Base-by-base conservation (phyloP, 2,113 vertebrate species). In the Trogon surrucura region DNA sequence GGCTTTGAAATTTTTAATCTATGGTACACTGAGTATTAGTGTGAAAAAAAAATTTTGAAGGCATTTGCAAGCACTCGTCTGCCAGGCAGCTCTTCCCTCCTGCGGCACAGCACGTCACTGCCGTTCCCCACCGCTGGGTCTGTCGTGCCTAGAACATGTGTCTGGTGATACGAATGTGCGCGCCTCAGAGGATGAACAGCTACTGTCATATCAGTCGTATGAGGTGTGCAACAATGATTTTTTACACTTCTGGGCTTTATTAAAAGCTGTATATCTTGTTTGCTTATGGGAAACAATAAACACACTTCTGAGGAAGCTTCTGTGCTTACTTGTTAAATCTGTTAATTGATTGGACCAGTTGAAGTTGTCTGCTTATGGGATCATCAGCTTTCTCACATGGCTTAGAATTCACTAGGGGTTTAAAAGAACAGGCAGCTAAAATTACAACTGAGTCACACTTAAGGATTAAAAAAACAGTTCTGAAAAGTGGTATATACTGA, bases 271-370 rank as follows among this genome's bases (percentile, higher is more conserved):
- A 44, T 27, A 89, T 82, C 61, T 85, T 80, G 32, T 58, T 77
- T 4, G 6, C 38, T 82, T 22, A 45, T 25, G 29, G 36, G 57
- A 69, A 81, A 86, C 70, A 60, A 70, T 19, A 79, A 81, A 75
- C 12, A 7, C 13, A 32, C 27, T 81, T 69, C 65, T 56, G 77
- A 71, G 74, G 61, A 45, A 26, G 83, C 82, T 50, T 86, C 95
- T 89, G 36, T 91, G 87, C 98, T 98, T 95, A 98, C 98, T 97
- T 98, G 95, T 98, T 97, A 95, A 97, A 97, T 91, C 88, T 97
- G 82, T 97, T 98, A 88, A 98, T 97, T 45, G 98, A 97, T 18
- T 97, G 97, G 60, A 98, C 95, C 89, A 98, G 90, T 41, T 98
- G 98, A 91, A 98, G 98, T 74, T 98, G 97, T 95, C 97, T 97